Evolutionary conservation across 23 tunicate species (phyloP).

Genomic region (Clavelina lepadiformis): DNA sequence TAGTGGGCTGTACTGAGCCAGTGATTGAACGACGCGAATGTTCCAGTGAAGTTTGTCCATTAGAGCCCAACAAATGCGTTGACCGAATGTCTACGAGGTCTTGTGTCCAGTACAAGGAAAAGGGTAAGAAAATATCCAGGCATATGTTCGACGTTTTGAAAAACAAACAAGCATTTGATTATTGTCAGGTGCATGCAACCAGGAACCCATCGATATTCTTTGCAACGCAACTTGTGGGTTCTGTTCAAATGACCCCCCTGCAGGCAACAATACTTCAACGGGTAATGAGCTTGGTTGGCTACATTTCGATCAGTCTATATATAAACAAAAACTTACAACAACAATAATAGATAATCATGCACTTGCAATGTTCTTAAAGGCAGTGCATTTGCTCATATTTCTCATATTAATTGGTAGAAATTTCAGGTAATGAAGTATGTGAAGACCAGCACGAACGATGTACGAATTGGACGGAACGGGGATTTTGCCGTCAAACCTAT

Average conservation of each 20-base stretch:
- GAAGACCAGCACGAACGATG: conserved; percentile 35
- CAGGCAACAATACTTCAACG: too few relatives aligned
- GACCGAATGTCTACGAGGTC: conserved; percentile 25
- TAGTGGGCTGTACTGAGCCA: conserved; percentile 2
- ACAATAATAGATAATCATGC: too few relatives aligned
- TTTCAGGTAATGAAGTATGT: too few relatives aligned
- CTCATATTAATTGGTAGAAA: too few relatives aligned
- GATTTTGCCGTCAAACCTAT: conserved; percentile 34
- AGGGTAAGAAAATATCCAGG: too few relatives aligned
- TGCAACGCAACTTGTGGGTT: conserved; percentile 31
- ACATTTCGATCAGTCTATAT: too few relatives aligned
- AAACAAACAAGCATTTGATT: too few relatives aligned
- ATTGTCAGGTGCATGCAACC: conserved; percentile 37
- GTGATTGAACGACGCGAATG: conserved; percentile 1
- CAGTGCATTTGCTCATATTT: too few relatives aligned
- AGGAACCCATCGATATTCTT: conserved; percentile 8
- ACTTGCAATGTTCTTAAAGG: too few relatives aligned
- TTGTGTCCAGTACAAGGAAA: conserved; percentile 42
- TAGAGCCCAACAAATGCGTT: conserved; percentile 7
- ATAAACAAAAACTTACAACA: too few relatives aligned
- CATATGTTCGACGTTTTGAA: too few relatives aligned
- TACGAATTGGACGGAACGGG: conserved; percentile 38
- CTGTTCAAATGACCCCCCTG: conserved; percentile 4
- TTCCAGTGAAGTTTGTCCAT: conserved; percentile 36
- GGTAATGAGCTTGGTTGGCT: too few relatives aligned